These are phyloP conservation scores for Lepidurus couesii DNA, from an alignment of 1,140 invertebrate genomes.

Conservation along the genomic window DNA sequence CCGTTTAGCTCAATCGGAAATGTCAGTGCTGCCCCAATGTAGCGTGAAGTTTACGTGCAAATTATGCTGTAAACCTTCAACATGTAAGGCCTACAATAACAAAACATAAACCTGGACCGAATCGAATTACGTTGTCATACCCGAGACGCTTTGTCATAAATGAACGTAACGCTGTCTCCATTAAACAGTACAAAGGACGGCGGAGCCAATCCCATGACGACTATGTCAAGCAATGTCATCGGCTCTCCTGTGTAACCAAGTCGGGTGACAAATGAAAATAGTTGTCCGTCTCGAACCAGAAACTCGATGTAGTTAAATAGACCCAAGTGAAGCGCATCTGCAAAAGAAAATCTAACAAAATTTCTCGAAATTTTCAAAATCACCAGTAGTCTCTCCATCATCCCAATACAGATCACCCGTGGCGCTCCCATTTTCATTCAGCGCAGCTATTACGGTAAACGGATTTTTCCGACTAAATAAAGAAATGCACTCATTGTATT, in stretches of 20 bases:
- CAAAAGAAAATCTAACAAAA: background rate
- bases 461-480: slow-evolving; percentile 54
- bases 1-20: background rate
- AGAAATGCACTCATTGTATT: background rate
- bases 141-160: background rate
- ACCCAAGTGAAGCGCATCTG: background rate
- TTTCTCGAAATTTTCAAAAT: slow-evolving; percentile 37
- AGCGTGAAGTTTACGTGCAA: background rate
- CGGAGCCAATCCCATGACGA: background rate
- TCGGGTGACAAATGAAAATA: background rate
- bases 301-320: slow-evolving; percentile 1
- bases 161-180: background rate
- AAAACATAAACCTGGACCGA: background rate
- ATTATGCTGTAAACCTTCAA: background rate
- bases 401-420: slow-evolving; percentile 67
- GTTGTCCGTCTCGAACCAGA: background rate
- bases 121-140: background rate
- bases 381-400: slow-evolving; percentile 65
- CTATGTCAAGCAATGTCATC: slow-evolving; percentile 16
- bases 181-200: background rate
- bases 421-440: slow-evolving; percentile 52
- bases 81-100: background rate
- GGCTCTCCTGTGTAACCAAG: slow-evolving; percentile 14
- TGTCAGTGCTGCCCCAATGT: background rate
- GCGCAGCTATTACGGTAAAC: slow-evolving; percentile 56